Evolutionary conservation across 2,888 invertebrate genomes (phyloP).

Genomic region (Oscheius sp.): DNA sequence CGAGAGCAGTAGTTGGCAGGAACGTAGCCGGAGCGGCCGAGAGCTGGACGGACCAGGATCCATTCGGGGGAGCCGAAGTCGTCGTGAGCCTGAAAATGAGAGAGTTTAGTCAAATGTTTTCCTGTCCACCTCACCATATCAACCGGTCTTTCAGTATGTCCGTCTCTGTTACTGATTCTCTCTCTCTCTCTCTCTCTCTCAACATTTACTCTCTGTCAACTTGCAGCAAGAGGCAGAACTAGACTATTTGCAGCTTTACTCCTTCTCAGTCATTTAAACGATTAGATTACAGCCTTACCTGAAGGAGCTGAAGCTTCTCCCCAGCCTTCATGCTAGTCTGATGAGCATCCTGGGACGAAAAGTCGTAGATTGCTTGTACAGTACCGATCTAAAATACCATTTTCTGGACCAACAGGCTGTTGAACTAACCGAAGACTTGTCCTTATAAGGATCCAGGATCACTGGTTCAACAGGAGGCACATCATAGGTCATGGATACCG

Average conservation of each 20-base stretch:
- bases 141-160: too few species aligned
- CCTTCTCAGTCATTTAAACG: not conserved
- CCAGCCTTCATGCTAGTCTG: constrained; percentile 59
- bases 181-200: too few species aligned
- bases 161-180: too few species aligned
- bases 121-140: not conserved
- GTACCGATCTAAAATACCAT: constrained; percentile 46
- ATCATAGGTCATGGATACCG: constrained; percentile 18
- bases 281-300: not conserved
- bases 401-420: not conserved
- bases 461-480: constrained; percentile 20
- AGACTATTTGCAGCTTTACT: too few species aligned
- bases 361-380: constrained; percentile 57
- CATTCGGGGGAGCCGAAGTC: constrained; percentile 67
- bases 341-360: constrained; percentile 59
- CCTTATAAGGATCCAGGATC: constrained; percentile 13
- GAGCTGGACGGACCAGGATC: constrained; percentile 54
- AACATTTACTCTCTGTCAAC: too few species aligned
- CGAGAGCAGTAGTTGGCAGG: constrained; percentile 60
- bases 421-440: constrained; percentile 13
- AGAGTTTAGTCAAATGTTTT: not conserved
- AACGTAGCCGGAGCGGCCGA: constrained; percentile 57
- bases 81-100: constrained; percentile 45
- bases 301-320: constrained; percentile 42
- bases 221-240: not conserved